Evolutionary conservation across 1,140 invertebrate genomes (phyloP), one percentile per base, ranked within the genome.

Genomic region (Ladona fulva): DNA sequence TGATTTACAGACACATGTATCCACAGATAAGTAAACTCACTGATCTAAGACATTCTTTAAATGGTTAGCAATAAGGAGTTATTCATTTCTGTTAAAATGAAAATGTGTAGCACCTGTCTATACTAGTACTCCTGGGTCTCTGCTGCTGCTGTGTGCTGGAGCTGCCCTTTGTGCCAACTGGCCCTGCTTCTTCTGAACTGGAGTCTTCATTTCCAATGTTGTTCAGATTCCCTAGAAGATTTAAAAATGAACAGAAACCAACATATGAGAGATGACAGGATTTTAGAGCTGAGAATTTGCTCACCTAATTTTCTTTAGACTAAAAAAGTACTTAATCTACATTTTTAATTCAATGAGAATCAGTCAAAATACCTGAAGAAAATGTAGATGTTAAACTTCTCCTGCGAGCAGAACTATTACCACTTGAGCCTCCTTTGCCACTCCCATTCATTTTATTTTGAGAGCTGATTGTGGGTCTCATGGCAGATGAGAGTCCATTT

Each of bases 381-480:
- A 91, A 92, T 76, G 90, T 89, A 80, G 88, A 86, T 77, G 89
- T 87, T 78, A 90, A 86, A 19, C 89, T 88, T 74, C 90, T 87
- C 79, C 91, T 85, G 52, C 89, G 82, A 19, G 87, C 85, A 11
- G 87, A 86, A 42, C 87, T 87, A 25, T 87, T 84, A 77, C 80
- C 82, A 75, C 77, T 80, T 77, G 83, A 83, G 29, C 79, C 81
- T 44, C 83, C 86, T 22, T 81, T 82, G 78, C 79, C 81, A 11
- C 66, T 29, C 25, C 74, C 74, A 82, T 84, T 89, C 3, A 89
- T 86, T 84, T 93, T 94, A 84, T 94, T 94, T 82, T 92, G 90
- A 0, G 92, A 93, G 80, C 91, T 92, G 76, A 94, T 93, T 8
- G 92, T 94, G 0, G 92, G 92, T 77, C 92, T 84, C 91, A 93